Percentiles rank a stretch among this genome's conserved stretches.
Evolutionary conservation across 1,140 invertebrate genomes (phyloP).

Genomic region (Wasmannia auropunctata): DNA sequence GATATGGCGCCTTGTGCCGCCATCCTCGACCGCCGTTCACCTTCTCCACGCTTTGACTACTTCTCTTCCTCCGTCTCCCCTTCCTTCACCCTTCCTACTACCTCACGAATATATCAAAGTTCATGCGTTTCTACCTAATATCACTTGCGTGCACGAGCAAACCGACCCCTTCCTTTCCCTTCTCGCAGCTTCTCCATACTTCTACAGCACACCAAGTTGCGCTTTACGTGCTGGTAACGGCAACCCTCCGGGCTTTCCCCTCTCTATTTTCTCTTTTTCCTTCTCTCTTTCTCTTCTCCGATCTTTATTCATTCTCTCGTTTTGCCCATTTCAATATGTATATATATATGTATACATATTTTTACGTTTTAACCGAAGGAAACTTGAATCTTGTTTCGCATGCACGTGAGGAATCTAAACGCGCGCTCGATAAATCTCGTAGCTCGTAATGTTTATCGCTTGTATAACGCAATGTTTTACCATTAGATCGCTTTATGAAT

Average conservation of each 20-base stretch:
- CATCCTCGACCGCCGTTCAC: conserved; percentile 49
- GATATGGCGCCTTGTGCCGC: conserved; percentile 80
- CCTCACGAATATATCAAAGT: conserved; percentile 84
- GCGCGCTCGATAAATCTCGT: conserved; percentile 64
- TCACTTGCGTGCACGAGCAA: conserved; percentile 81
- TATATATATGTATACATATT: conserved; percentile 62
- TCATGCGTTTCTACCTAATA: conserved; percentile 85
- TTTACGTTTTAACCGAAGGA: conserved; percentile 82
- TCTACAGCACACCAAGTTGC: conserved; percentile 61
- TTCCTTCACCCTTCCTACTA: conserved; percentile 28
- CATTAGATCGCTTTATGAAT: conserved; percentile 26
- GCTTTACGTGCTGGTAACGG: conserved; percentile 69
- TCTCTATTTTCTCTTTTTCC: conserved; percentile 38
- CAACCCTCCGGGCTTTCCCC: conserved; percentile 47
- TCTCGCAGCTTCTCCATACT: conserved; percentile 50
- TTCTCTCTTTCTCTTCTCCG: conserved; percentile 62
- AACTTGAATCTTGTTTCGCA: conserved; percentile 64
- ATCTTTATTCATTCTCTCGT: conserved; percentile 85
- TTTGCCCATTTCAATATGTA: conserved; percentile 81
- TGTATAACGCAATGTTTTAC: conserved; percentile 8
- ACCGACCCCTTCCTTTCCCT: conserved; percentile 37
- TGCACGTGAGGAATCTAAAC: conserved; percentile 37
- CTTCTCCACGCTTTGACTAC: conserved; percentile 57
- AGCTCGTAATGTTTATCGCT: conserved; percentile 59
- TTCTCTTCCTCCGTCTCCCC: background rate